Conservation (phyloP, 2,888 invertebrate species). For the Epirrita christyi region DNA sequence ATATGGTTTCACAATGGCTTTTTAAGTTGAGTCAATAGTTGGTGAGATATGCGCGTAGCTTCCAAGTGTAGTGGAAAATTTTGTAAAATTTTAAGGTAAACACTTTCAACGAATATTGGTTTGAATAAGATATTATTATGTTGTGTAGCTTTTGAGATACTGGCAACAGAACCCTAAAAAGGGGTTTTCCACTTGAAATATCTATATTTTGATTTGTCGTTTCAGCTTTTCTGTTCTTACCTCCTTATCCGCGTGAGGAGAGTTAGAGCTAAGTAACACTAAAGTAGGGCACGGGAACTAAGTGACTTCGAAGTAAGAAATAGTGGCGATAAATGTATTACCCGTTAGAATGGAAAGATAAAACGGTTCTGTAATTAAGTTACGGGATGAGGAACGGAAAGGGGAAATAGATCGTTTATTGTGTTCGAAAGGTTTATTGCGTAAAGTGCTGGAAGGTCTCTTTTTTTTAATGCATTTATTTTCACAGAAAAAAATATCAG, state of each 20-base stretch:
- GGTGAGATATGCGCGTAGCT: too few relatives aligned
- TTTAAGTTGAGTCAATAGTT: too few relatives aligned
- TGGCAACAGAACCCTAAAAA: too few relatives aligned
- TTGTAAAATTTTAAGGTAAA: too few relatives aligned
- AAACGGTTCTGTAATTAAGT: constrained; percentile 30
- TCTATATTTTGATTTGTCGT: background rate
- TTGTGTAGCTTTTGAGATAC: too few relatives aligned
- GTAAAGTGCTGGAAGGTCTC: background rate
- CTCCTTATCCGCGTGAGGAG: background rate
- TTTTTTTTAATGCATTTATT: background rate
- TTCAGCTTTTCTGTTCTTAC: background rate
- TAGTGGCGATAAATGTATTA: constrained; percentile 31
- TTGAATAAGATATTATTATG: too few relatives aligned
- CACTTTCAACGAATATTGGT: too few relatives aligned
- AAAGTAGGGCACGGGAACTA: constrained; percentile 31
- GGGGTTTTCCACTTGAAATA: too few relatives aligned
- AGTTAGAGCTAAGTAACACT: constrained; percentile 39
- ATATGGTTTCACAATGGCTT: too few relatives aligned
- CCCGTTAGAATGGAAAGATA: constrained; percentile 33
- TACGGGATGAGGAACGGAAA: constrained; percentile 19
- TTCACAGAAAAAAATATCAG: background rate
- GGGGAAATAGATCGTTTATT: constrained; percentile 17
- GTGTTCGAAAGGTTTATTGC: constrained; percentile 2
- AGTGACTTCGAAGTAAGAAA: constrained; percentile 41
- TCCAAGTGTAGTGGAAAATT: too few relatives aligned